Conservation (phyloP, 2,113 vertebrate genomes). For the Dasyprocta punctata region DNA sequence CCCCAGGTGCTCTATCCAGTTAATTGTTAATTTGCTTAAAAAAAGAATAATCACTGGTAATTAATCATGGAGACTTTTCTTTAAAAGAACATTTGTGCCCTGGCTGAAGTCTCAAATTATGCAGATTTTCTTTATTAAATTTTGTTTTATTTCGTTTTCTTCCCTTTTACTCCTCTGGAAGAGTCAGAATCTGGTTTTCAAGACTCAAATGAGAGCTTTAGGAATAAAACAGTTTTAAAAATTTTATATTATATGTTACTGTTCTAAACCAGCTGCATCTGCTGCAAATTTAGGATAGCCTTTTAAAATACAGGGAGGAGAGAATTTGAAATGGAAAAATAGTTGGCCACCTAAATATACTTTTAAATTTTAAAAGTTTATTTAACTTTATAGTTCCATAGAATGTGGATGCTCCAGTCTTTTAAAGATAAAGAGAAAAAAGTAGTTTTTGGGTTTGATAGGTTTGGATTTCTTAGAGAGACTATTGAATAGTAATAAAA, state of each 20-base stretch:
- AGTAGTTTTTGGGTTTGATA: not conserved
- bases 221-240: slow-evolving; percentile 37
- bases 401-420: not conserved
- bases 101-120: slow-evolving; percentile 4
- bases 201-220: slow-evolving; percentile 12
- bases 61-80: not conserved
- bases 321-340: not conserved
- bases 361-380: slow-evolving; percentile 15
- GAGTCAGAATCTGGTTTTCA: not conserved
- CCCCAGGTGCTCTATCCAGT: not conserved
- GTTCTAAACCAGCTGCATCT: not conserved
- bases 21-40: not conserved
- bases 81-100: not conserved
- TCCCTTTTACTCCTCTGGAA: not conserved
- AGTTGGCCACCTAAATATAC: not conserved
- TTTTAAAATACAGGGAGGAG: not conserved
- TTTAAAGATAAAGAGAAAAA: not conserved
- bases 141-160: not conserved
- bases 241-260: not conserved
- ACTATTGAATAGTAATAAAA: not conserved
- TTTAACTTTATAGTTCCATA: not conserved
- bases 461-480: not conserved
- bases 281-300: not conserved
- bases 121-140: not conserved
- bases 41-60: not conserved